Conservation (phyloP, 2,888 invertebrate species). For the Aporophyla nigra region DNA sequence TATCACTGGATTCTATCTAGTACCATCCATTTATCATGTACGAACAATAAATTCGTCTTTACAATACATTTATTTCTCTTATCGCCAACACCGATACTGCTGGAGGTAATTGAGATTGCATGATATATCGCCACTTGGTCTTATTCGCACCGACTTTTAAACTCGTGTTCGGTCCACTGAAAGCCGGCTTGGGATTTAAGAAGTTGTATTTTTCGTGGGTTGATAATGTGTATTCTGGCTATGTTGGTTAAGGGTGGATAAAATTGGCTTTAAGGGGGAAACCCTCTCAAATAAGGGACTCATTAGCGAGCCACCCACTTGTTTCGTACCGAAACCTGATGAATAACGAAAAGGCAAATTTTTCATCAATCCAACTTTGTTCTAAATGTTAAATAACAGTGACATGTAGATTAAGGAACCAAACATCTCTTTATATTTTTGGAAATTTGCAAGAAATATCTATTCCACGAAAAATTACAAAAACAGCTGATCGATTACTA, state of each 20-base stretch:
- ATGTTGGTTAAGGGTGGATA: background rate
- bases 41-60: conserved; percentile 57
- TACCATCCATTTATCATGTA: conserved; percentile 40
- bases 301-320: no score
- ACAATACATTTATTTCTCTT: conserved; percentile 63
- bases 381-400: no score
- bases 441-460: no score
- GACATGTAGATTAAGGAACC: no score
- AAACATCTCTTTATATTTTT: no score
- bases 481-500: no score
- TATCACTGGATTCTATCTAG: background rate
- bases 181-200: background rate
- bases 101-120: conserved; percentile 74
- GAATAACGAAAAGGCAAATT: no score
- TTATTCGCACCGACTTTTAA: conserved; percentile 62
- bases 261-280: background rate
- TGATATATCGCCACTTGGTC: conserved; percentile 74
- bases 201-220: background rate
- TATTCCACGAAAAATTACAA: no score
- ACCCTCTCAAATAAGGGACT: no score
- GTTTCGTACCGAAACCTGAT: no score
- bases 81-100: conserved; percentile 49
- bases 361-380: no score
- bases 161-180: conserved; percentile 7
- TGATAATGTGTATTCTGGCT: no score